Conservation (phyloP, 2,113 vertebrate genomes). For the Synodontis membranacea region DNA sequence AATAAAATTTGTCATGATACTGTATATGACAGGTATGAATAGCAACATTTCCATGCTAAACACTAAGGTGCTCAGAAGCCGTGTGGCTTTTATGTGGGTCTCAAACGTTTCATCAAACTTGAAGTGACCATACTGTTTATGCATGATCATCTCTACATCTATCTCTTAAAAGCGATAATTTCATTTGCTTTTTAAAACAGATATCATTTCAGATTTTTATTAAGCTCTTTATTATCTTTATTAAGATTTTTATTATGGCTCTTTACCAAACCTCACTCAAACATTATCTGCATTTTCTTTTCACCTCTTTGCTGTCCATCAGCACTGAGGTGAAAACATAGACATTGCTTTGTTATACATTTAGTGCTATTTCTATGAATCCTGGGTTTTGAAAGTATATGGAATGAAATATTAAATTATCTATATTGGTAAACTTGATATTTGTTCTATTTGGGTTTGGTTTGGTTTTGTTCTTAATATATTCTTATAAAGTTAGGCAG, state of each 20-base stretch:
- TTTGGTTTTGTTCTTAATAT: background rate
- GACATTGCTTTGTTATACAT: background rate
- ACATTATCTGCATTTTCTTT: background rate
- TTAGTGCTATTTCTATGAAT: background rate
- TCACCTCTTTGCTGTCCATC: background rate
- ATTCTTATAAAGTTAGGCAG: background rate
- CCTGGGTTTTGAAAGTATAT: background rate
- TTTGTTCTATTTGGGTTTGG: background rate
- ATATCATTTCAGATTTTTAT: background rate
- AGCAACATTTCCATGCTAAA: background rate
- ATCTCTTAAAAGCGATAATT: background rate
- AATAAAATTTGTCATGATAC: background rate
- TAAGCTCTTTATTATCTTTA: no score
- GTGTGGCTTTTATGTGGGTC: background rate
- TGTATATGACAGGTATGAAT: background rate
- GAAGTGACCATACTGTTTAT: background rate
- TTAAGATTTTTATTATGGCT: no score
- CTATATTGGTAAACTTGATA: background rate
- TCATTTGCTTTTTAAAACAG: background rate
- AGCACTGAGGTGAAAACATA: background rate
- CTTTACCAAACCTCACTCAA: background rate
- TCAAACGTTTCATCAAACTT: background rate
- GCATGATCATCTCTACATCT: background rate
- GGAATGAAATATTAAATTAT: background rate
- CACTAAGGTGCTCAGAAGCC: background rate